Base-by-base conservation (phyloP, 2,888 invertebrate species). In the Drosophila histrio region DNA sequence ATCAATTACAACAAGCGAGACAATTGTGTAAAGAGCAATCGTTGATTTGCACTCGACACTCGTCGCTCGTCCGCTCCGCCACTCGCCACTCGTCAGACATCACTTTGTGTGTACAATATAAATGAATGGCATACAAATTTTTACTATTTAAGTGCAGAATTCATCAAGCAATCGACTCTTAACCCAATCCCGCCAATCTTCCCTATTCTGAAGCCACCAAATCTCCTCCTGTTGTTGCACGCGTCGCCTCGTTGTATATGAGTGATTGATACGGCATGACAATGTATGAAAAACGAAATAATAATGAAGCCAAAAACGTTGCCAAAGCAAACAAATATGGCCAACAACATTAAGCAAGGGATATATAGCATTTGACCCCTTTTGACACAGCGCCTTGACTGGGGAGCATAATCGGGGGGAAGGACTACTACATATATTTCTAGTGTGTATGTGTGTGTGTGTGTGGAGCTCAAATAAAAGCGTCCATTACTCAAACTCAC, bases 101-200 rank as follows among this genome's bases (percentile, higher is more conserved):
- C 32, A 41, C 7, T 22, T 34, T 54, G 44, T 78, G 81, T 79
- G 58, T 74, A 77, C 79, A 81, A 72, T 78, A 85, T 63, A 88
- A 88, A 89, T 89, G 81, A 87, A 89, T 88, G 78, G 81, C 81
- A 75, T 63, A 75, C 87, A 81, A 83, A 86, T 86, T 77, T 79
- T 70, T 59, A 83, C 77, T 77, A 72, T 83, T 74, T 79, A 74
- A 79, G 79, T 80, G 84, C 56, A 59, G 72, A 66, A 70, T 66
- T 66, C 61, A 76, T 76, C 62, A 58, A 44, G 72, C 77, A 62
- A 76, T 76, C 66, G 77, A 61, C 57, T 34, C 17, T 43, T 24
- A 47, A 26, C 38, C 30, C 28, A 54, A 39, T 28, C 41, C 3
- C 15, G 2, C 36, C 17, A 39, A 17, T 13, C 17, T 17, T 9